Percentiles rank a stretch among this genome's conserved stretches.
phyloP scores from a whole-genome alignment of 2,888 invertebrate genomes.

The Phortica okadai region DNA sequence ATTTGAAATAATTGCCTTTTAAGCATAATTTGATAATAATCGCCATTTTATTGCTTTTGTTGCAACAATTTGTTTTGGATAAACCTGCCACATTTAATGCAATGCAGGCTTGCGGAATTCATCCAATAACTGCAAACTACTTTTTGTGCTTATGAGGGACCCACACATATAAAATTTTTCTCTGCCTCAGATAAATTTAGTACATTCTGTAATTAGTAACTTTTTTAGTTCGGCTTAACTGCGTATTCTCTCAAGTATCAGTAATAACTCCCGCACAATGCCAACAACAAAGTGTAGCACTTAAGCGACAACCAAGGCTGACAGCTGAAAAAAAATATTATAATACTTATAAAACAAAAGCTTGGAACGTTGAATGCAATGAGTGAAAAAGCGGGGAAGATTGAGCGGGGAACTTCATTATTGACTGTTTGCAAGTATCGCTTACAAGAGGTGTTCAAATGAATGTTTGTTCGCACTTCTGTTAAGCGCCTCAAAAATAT shows the following conservation, averaged over 20 bases:
- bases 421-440: slow-evolving; percentile 3
- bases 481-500: not conserved
- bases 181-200: too few species aligned
- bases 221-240: too few species aligned
- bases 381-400: not conserved
- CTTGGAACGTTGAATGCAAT: too few species aligned
- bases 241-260: too few species aligned
- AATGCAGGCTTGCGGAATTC: too few species aligned
- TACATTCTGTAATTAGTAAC: too few species aligned
- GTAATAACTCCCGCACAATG: slow-evolving; percentile 8
- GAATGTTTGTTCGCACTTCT: not conserved
- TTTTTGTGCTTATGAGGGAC: too few species aligned
- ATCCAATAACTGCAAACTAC: too few species aligned
- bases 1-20: not conserved
- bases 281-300: not conserved
- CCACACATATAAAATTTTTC: too few species aligned
- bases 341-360: too few species aligned
- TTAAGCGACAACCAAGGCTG: not conserved
- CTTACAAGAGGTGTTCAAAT: not conserved
- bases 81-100: not conserved
- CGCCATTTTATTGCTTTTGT: not conserved
- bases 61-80: not conserved
- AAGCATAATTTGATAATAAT: not conserved
- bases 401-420: not conserved
- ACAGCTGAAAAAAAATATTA: too few species aligned